These are phyloP conservation scores for Ochropacha duplaris DNA, from an alignment of 2,888 invertebrate genomes.

Conservation along the genomic window DNA sequence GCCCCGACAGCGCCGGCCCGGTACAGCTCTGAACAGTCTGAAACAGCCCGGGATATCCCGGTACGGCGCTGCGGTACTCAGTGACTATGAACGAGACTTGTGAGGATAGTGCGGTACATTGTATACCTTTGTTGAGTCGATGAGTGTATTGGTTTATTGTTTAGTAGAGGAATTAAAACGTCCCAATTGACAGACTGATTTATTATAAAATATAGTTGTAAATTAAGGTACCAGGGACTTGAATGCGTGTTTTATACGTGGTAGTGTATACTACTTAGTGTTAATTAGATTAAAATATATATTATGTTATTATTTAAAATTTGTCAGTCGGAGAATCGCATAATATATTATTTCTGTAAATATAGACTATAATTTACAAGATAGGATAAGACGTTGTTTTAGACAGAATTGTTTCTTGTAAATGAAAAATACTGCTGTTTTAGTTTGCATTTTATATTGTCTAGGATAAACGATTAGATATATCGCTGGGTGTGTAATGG, in stretches of 20 bases:
- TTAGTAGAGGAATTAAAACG: constrained; percentile 81
- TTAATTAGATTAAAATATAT: constrained; percentile 77
- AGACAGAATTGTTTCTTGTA: constrained; percentile 79
- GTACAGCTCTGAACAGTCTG: constrained; percentile 36
- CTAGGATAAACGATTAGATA: constrained; percentile 66
- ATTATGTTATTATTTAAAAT: constrained; percentile 78
- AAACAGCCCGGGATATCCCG: constrained; percentile 11
- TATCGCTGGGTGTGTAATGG: constrained; percentile 68
- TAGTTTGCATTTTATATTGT: constrained; percentile 81
- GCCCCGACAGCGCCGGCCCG: constrained; percentile 31
- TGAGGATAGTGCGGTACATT: constrained; percentile 54
- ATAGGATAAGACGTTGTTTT: constrained; percentile 70
- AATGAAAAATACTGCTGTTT: constrained; percentile 79
- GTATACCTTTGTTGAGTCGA: constrained; percentile 63
- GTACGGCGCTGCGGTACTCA: neutral
- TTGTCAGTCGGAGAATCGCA: constrained; percentile 75
- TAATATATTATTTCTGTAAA: constrained; percentile 82
- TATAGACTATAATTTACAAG: constrained; percentile 66
- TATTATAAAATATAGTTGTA: constrained; percentile 75
- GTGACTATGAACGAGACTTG: constrained; percentile 17
- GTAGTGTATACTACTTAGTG: constrained; percentile 78
- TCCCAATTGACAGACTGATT: constrained; percentile 83
- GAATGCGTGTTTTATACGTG: constrained; percentile 82
- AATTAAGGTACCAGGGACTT: constrained; percentile 76
- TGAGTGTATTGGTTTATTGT: constrained; percentile 76